Conservation (phyloP, 2,113 vertebrate species). For the Tetrao urogallus region DNA sequence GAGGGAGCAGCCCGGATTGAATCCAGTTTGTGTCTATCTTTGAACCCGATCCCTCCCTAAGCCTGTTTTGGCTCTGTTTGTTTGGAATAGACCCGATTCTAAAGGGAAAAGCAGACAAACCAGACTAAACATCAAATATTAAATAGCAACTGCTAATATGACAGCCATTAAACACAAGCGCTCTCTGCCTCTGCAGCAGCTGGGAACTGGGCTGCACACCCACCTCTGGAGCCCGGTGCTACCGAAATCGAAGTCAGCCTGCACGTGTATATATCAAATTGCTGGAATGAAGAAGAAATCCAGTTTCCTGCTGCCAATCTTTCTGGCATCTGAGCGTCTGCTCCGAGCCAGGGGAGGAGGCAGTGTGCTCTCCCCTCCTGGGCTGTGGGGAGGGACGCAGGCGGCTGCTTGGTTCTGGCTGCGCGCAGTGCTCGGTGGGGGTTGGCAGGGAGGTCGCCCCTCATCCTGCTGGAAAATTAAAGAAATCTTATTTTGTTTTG, state of each 20-base stretch:
- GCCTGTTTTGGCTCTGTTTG: conserved; percentile 1
- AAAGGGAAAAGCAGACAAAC: conserved; percentile 28
- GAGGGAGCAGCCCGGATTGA: not conserved
- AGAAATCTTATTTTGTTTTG: conserved; percentile 41
- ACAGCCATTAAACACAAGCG: conserved; percentile 23
- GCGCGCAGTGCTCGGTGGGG: not conserved
- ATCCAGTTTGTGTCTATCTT: conserved; percentile 40
- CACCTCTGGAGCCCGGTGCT: not conserved
- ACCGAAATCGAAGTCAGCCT: not conserved
- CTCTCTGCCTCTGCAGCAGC: conserved; percentile 31
- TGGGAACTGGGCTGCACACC: conserved; percentile 23
- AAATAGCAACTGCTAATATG: conserved; percentile 62
- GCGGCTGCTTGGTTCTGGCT: not conserved
- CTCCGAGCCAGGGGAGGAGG: not conserved
- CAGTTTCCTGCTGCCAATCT: conserved; percentile 30
- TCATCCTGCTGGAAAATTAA: conserved; percentile 28
- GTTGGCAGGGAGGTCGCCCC: not conserved
- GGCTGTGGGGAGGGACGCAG: not conserved
- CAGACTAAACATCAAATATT: conserved; percentile 70
- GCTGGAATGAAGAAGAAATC: conserved; percentile 16
- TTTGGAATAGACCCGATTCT: conserved; percentile 46
- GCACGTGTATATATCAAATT: not conserved
- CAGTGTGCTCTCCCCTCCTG: accelerated
- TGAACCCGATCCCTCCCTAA: not conserved
- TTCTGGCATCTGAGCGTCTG: not conserved